Conservation (phyloP, 1,140 invertebrate genomes). For the Drosophila nigromelanica region DNA sequence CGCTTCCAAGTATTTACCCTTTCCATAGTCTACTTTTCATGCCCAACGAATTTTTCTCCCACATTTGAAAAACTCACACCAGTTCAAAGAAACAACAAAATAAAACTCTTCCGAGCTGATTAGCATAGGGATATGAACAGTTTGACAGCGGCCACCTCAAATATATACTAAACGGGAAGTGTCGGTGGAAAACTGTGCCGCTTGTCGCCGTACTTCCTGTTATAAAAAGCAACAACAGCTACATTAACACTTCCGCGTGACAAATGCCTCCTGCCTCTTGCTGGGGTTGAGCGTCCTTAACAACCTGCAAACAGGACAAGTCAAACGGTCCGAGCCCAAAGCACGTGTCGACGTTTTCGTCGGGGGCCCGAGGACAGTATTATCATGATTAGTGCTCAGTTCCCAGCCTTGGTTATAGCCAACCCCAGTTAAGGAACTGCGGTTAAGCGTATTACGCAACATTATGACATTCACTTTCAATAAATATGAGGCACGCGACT, state of each 20-base stretch:
- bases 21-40: constrained; percentile 24
- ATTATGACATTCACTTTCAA: constrained; percentile 55
- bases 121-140: constrained; percentile 71
- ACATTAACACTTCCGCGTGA: constrained; percentile 49
- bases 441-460: constrained; percentile 76
- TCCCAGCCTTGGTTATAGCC: constrained; percentile 11
- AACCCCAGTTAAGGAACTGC: constrained; percentile 25
- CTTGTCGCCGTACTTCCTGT: constrained; percentile 54
- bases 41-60: constrained; percentile 24
- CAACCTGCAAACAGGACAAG: constrained; percentile 55
- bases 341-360: constrained; percentile 62
- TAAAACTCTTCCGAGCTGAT: constrained; percentile 51
- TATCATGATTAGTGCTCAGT: constrained; percentile 47
- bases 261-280: constrained; percentile 24
- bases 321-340: constrained; percentile 49
- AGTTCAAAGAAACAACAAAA: constrained; percentile 32
- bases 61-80: constrained; percentile 31
- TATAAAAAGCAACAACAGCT: constrained; percentile 60
- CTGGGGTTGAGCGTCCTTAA: constrained; percentile 53
- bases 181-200: constrained; percentile 48
- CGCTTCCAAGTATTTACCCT: neutral
- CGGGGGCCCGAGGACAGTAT: constrained; percentile 50
- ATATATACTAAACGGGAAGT: constrained; percentile 1
- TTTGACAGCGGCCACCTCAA: constrained; percentile 17
- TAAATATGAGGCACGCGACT: constrained; percentile 56